Percentiles rank a stretch among this genome's conserved stretches.
Evolutionary conservation across 1,140 invertebrate genomes (phyloP).

Genomic region (Caerostris extrusa): DNA sequence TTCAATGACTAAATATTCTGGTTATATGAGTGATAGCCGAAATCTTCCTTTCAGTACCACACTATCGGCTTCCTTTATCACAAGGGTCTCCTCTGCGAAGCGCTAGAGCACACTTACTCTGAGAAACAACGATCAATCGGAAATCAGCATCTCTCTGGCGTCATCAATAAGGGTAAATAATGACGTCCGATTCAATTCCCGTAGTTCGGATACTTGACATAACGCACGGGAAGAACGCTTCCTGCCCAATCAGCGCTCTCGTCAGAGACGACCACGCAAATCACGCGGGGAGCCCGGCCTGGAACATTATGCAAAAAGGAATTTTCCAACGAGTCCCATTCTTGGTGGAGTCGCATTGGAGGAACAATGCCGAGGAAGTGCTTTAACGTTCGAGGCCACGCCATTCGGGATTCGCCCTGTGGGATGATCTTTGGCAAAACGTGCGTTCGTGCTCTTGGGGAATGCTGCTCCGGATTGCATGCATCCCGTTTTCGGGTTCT

Average conservation of each 20-base stretch:
- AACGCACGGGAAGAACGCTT: background rate
- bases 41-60: constrained; percentile 6
- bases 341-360: constrained; percentile 10
- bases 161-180: constrained; percentile 38
- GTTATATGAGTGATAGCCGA: background rate
- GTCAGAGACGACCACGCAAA: background rate
- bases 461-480: background rate
- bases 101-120: constrained; percentile 4
- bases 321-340: constrained; percentile 9
- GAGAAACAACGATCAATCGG: background rate
- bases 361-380: background rate
- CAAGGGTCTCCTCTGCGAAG: background rate
- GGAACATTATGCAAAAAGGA: constrained; percentile 39
- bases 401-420: background rate
- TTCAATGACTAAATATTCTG: background rate
- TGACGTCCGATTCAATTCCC: constrained; percentile 27
- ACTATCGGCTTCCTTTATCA: constrained; percentile 31
- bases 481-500: background rate
- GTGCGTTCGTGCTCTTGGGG: background rate
- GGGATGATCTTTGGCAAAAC: background rate
- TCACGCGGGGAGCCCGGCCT: background rate
- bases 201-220: background rate
- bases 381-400: background rate
- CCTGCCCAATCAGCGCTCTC: background rate
- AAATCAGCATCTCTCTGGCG: background rate